Evolutionary conservation across 2,888 invertebrate genomes (phyloP), one percentile per base, ranked within the genome.

Genomic region (Sarcophaga carnaria): DNA sequence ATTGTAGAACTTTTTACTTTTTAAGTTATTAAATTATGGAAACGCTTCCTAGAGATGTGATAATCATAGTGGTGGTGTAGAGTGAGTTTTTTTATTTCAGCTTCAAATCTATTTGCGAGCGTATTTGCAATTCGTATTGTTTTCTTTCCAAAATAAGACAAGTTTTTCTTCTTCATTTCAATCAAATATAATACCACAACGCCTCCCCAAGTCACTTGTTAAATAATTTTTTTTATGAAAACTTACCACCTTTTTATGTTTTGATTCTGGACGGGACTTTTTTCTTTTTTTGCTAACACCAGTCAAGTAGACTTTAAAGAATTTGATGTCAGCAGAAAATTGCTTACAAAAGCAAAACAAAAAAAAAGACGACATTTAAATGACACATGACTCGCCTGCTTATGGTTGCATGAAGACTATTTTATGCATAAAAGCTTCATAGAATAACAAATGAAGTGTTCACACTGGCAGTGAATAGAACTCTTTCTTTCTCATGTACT

Each of bases 321-420:
- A 62, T 14, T n/a, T 71, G 71, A 76, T 71, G 59, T 4, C 14
- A 76, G 70, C 76, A 20, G 54, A 74, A 74, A 47, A 27, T 6
- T 60, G n/a, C 37, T 37, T 4, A 12, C 11, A 47, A n/a, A 77
- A 63, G 63, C 70, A 37, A 45, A 60, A 37, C 11, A 60, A 12
- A 49, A 76, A 82, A 75, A 66, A 22, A 22, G 22, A 49, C 49
- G 70, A 76, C 78, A 79, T 62, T 76, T 79, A 66, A 86, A 78
- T 79, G 79, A 86, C 85, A 86, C 71, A 79, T 76, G 85, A 71
- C 75, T 78, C 70, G 82, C 75, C 75, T 70, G 69, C 70, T 67
- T 75, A 69, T 70, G 59, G 64, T 79, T 62, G 75, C 82, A 64
- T 75, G 78, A 76, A 84, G 47, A 66, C 27, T 54, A 64, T 54